Conservation (phyloP, 2,888 invertebrate genomes). For the Tridacna gigas region DNA sequence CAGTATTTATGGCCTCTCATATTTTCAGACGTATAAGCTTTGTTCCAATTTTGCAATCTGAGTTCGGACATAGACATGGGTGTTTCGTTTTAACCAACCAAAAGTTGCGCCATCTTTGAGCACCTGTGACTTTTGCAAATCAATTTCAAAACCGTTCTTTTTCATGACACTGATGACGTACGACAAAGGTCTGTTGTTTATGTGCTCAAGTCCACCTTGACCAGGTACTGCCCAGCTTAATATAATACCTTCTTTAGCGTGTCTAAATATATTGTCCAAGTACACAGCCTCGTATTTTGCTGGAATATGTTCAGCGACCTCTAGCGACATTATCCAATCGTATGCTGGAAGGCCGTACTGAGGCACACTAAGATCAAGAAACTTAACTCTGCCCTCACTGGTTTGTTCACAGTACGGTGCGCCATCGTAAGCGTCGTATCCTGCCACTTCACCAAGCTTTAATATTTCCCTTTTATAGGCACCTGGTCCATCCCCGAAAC, state of each 20-base stretch:
- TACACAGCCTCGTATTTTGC: conserved; percentile 50
- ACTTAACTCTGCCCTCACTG: conserved; percentile 61
- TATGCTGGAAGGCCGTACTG: conserved; percentile 67
- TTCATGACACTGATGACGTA: conserved; percentile 44
- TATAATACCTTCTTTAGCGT: conserved; percentile 62
- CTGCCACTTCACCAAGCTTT: conserved; percentile 32
- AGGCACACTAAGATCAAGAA: conserved; percentile 66
- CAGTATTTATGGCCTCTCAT: too few relatives aligned
- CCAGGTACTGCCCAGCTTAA: conserved; percentile 65
- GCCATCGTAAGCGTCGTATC: conserved; percentile 66
- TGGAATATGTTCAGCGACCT: conserved; percentile 69
- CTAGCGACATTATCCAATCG: conserved; percentile 70
- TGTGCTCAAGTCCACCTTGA: conserved; percentile 47
- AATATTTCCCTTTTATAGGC: conserved; percentile 65
- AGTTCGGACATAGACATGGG: conserved; percentile 45
- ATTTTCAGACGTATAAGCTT: not conserved
- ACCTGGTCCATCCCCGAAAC: conserved; percentile 68
- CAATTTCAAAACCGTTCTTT: conserved; percentile 40
- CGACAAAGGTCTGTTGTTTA: conserved; percentile 43
- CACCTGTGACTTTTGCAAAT: conserved; percentile 29
- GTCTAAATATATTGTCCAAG: conserved; percentile 62
- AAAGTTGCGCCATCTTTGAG: conserved; percentile 31
- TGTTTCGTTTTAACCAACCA: conserved; percentile 43
- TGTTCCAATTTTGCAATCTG: not conserved
- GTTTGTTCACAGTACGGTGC: conserved; percentile 61